Evolutionary conservation across 2,888 invertebrate species (phyloP), one percentile per base, ranked within the genome.

Genomic region (Cecidostiba fungosa): DNA sequence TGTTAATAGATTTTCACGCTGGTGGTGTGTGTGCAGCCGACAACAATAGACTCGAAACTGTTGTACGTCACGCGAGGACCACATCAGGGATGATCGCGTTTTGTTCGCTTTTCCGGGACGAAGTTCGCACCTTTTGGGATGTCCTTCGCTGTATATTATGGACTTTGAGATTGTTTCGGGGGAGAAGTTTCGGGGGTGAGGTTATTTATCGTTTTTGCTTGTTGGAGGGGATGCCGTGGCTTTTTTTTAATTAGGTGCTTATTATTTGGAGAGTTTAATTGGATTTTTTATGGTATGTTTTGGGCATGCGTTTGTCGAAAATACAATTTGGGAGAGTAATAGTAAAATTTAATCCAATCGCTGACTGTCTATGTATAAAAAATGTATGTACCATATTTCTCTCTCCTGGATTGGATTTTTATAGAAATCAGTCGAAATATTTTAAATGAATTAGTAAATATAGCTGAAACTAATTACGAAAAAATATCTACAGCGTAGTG

Each of bases 1-100:
- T 76, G 39, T 54, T 84, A 80, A 84, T 80, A 39, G 80, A 70
- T 54, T 80, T 80, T 76, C 77, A 10, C 72, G 12, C 10, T 19
- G 10, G 12, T 43, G 43, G 12, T 1, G 43, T 43, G 12, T 43
- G 43, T 10, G 43, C 43, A 12, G 43, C 43, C 54, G 47, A 2
- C 59, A 69, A 84, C 59, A 84, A 76, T 77, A 19, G 23, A 8
- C 43, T 19, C 19, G 47, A 26, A 76, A 80, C n/a, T 70, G 79
- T 43, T 32, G 29, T 23, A 3, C 5, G 8, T 29, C 80, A 84
- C 84, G 76, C 69, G 26, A 84, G 26, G 12, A 32, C 50, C 32
- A 19, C 76, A 79, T 79, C 78, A 79, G 39, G 19, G 26, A n/a
- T 8, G 43, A 69, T 69, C 80, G 54, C 80, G 54, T 59, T 59